phyloP scores from a whole-genome alignment of 2,113 vertebrate species.

The Rynchops niger region DNA sequence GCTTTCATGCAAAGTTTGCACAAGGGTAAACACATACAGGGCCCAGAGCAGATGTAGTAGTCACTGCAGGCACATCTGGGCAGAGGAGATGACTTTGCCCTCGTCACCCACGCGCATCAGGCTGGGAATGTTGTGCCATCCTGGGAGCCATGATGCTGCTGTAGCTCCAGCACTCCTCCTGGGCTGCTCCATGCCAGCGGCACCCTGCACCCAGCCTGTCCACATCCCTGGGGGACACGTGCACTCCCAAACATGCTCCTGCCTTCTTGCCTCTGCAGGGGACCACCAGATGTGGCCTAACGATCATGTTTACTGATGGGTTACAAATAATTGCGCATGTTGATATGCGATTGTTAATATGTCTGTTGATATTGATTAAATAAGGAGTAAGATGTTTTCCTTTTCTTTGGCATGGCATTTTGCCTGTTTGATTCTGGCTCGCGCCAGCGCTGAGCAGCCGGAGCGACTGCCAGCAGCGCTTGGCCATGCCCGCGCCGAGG shows the following conservation, averaged over 20 bases:
- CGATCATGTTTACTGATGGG: neutral
- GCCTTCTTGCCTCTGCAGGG: neutral
- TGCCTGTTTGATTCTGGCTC: slow-evolving; percentile 72
- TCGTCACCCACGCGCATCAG: rapidly evolving
- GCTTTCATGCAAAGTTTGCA: neutral
- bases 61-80: neutral
- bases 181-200: neutral
- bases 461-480: slow-evolving; percentile 68
- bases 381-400: slow-evolving; percentile 67
- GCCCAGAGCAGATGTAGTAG: neutral
- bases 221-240: rapidly evolving
- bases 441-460: slow-evolving; percentile 4
- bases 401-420: slow-evolving; percentile 49
- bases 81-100: neutral
- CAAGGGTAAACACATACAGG: rapidly evolving
- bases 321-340: slow-evolving; percentile 27
- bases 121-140: rapidly evolving
- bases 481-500: slow-evolving; percentile 58
- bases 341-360: neutral
- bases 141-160: rapidly evolving
- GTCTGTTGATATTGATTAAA: slow-evolving; percentile 71
- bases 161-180: neutral
- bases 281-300: neutral
- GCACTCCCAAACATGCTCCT: rapidly evolving
- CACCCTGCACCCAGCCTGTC: neutral